These are phyloP conservation scores for Poeciliopsis paucimaculata DNA, from an alignment of 2,797 vertebrate species.

Conservation along the genomic window DNA sequence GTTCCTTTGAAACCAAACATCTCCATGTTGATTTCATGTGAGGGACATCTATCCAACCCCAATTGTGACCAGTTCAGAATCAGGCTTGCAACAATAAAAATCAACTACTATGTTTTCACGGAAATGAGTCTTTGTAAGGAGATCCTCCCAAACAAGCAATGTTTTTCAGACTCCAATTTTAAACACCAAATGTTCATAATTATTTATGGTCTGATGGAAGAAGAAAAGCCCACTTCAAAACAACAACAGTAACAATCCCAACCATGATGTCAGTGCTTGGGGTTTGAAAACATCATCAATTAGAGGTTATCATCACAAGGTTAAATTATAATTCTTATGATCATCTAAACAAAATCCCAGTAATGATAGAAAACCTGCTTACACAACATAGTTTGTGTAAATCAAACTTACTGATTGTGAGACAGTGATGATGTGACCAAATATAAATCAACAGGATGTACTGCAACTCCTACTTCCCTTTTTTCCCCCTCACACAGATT, in stretches of 20 bases:
- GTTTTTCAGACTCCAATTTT: background rate
- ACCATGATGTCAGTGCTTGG: background rate
- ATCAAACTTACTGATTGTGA: background rate
- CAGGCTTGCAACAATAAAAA: background rate
- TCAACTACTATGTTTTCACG: background rate
- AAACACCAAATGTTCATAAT: background rate
- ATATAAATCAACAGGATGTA: conserved; percentile 23
- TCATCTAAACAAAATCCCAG: background rate
- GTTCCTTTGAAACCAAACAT: background rate
- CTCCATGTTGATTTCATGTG: background rate
- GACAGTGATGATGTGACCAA: conserved; percentile 14
- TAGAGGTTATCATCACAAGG: background rate
- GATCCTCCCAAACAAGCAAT: background rate
- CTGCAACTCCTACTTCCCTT: conserved; percentile 35
- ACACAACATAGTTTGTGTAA: background rate
- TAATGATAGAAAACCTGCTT: background rate
- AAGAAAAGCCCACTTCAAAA: background rate
- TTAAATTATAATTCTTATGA: background rate
- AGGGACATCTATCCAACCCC: background rate
- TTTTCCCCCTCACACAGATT: conserved; percentile 8
- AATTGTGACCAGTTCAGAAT: background rate
- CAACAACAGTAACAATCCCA: background rate
- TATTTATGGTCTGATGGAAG: background rate
- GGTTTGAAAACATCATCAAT: background rate
- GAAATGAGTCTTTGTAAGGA: background rate